phyloP scores from a whole-genome alignment of 2,888 invertebrate genomes.

The Pogonocherus hispidulus region DNA sequence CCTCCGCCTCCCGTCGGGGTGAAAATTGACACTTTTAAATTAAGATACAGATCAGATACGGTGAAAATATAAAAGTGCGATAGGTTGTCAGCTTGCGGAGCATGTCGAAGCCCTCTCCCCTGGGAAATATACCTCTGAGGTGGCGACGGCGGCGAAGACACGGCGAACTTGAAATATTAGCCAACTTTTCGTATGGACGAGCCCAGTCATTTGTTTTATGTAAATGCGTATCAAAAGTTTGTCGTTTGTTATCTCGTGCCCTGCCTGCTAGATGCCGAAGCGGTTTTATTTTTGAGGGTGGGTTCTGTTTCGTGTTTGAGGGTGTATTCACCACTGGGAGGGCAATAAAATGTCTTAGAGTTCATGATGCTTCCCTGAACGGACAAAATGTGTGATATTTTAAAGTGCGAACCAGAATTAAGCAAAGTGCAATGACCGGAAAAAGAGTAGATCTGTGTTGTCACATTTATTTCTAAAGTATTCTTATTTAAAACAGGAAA shows the following conservation, averaged over 20 bases:
- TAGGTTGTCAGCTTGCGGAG: slow-evolving; percentile 58
- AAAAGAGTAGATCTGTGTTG: no score
- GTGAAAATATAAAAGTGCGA: slow-evolving; percentile 60
- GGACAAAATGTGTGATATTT: no score
- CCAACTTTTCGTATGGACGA: slow-evolving; percentile 70
- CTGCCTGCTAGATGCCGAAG: slow-evolving; percentile 33
- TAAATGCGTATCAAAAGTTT: slow-evolving; percentile 70
- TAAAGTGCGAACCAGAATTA: no score
- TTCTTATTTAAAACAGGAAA: no score
- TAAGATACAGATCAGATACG: slow-evolving; percentile 62
- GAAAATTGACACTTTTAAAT: slow-evolving; percentile 63
- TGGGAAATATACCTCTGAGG: slow-evolving; percentile 66
- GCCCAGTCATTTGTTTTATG: slow-evolving; percentile 70
- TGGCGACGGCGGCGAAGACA: slow-evolving; percentile 60
- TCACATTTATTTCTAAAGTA: no score
- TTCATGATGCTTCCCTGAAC: no score
- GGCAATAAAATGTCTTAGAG: no score
- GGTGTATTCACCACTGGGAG: no score
- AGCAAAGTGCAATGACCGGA: no score
- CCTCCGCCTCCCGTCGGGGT: slow-evolving; percentile 5
- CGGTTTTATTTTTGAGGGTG: slow-evolving; percentile 24
- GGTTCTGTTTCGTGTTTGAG: no score
- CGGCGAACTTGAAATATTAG: slow-evolving; percentile 67
- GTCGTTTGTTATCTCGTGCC: slow-evolving; percentile 65
- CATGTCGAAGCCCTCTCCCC: slow-evolving; percentile 55